Conservation (phyloP, 2,113 vertebrate genomes). For the Telmatochromis sp. region DNA sequence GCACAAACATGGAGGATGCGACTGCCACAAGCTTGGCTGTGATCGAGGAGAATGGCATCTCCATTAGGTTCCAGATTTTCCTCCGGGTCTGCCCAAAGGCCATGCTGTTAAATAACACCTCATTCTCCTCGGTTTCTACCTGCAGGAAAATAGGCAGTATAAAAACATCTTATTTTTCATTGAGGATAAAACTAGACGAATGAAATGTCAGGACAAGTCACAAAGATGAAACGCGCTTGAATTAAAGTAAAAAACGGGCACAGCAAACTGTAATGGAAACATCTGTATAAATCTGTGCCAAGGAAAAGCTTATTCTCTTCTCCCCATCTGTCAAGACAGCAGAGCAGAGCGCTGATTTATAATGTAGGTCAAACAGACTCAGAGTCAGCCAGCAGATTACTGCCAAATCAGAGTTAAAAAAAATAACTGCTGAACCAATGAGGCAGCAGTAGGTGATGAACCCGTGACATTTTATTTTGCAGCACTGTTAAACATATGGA, state of each 20-base stretch:
- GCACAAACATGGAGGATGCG: slow-evolving; percentile 86
- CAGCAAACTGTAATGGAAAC: background rate
- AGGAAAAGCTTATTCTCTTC: slow-evolving; percentile 17
- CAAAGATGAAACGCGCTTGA: background rate
- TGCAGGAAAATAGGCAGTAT: background rate
- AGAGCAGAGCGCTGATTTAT: background rate
- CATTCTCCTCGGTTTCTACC: slow-evolving; percentile 77
- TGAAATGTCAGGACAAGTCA: background rate
- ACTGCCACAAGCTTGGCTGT: slow-evolving; percentile 83
- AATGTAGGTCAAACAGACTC: slow-evolving; percentile 34
- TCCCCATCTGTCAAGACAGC: slow-evolving; percentile 37
- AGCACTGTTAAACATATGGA: background rate
- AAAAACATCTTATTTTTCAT: background rate
- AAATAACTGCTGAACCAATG: background rate
- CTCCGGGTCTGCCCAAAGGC: slow-evolving; percentile 58
- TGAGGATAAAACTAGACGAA: background rate
- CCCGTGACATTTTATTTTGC: background rate
- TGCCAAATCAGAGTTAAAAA: background rate
- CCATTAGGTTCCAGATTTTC: slow-evolving; percentile 88
- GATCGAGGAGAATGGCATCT: slow-evolving; percentile 89
- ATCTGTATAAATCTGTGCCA: slow-evolving; percentile 20
- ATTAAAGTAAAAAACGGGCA: background rate
- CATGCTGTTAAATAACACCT: slow-evolving; percentile 77
- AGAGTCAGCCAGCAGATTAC: slow-evolving; percentile 9
- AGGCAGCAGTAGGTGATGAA: background rate